These are phyloP conservation scores for Neoitamus cyanurus DNA, from an alignment of 2,888 invertebrate genomes.

Conservation along the genomic window DNA sequence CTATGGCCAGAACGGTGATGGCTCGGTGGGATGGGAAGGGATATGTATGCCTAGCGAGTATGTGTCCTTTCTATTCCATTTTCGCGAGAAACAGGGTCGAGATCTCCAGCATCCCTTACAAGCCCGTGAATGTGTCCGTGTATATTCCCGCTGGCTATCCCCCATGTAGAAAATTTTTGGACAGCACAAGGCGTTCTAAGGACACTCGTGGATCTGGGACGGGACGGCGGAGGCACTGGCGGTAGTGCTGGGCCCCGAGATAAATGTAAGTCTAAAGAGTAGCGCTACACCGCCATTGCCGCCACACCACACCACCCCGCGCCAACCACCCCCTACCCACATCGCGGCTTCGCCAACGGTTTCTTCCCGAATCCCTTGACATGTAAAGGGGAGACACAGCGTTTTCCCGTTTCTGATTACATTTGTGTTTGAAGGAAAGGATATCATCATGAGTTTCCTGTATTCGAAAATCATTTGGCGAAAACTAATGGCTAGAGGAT, in stretches of 20 bases:
- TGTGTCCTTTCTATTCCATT: conserved; percentile 49
- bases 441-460: conserved; percentile 50
- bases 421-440: conserved; percentile 49
- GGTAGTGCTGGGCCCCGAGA: background rate
- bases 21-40: conserved; percentile 13
- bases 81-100: conserved; percentile 54
- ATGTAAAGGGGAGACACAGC: conserved; percentile 34
- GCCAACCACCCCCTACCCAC: background rate
- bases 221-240: background rate
- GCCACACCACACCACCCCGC: background rate
- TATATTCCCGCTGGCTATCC: conserved; percentile 48
- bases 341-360: background rate
- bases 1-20: background rate
- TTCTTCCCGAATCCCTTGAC: conserved; percentile 28
- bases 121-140: conserved; percentile 49
- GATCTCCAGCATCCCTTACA: conserved; percentile 49
- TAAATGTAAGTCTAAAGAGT: conserved; percentile 46
- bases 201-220: background rate
- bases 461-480: conserved; percentile 53
- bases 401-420: conserved; percentile 47
- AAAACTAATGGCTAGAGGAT: conserved; percentile 51
- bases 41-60: conserved; percentile 51
- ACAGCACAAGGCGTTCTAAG: conserved; percentile 38
- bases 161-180: conserved; percentile 49
- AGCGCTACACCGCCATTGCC: conserved; percentile 21